phyloP scores from a whole-genome alignment of 2,113 vertebrate genomes.

The Chinchilla lanigera region DNA sequence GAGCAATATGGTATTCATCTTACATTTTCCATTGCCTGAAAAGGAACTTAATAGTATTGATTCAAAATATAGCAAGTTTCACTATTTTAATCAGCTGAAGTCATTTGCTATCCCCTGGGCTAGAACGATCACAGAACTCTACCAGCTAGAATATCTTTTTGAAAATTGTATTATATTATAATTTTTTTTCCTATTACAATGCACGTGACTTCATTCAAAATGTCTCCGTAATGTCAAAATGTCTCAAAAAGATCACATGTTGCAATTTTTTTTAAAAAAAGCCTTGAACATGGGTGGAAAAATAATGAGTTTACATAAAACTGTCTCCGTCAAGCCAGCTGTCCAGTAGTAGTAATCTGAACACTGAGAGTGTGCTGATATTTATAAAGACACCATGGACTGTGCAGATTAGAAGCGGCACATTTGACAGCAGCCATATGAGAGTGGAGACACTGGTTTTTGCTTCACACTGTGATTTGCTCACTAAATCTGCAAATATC shows the following conservation, averaged over 20 bases:
- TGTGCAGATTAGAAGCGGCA: neutral
- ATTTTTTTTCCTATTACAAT: neutral
- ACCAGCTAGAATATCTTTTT: neutral
- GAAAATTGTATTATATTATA: neutral
- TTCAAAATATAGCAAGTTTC: neutral
- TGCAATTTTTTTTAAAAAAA: neutral
- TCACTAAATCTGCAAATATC: slow-evolving; percentile 22
- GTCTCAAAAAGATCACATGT: neutral
- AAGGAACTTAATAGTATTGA: neutral
- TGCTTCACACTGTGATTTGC: neutral
- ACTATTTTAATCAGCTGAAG: neutral
- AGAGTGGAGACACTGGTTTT: neutral
- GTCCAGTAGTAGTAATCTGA: neutral
- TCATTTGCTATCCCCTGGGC: neutral
- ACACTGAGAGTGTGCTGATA: neutral
- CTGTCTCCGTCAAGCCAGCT: neutral
- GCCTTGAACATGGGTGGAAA: neutral
- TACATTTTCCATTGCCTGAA: neutral
- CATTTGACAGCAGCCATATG: neutral
- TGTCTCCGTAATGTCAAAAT: neutral
- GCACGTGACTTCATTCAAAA: neutral
- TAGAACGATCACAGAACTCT: neutral
- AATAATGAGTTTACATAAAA: neutral
- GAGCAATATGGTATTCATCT: neutral
- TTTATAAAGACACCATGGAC: neutral